phyloP scores from a whole-genome alignment of 2,113 vertebrate genomes.

The Turnix velox region DNA sequence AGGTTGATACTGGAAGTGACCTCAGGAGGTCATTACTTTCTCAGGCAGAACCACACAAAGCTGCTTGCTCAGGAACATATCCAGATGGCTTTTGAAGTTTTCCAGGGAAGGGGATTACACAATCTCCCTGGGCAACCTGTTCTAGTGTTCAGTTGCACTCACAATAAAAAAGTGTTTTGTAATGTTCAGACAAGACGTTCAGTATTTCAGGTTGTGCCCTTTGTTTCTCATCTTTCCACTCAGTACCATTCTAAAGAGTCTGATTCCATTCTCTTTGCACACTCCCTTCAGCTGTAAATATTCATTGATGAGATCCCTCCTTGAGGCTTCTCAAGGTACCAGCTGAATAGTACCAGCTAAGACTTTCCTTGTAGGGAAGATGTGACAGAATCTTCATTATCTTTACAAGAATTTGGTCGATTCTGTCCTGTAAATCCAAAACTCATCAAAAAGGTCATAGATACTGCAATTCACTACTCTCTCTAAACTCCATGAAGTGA shows the following conservation, averaged over 20 bases:
- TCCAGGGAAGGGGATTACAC: background rate
- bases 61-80: too few species aligned
- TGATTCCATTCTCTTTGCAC: background rate
- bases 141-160: background rate
- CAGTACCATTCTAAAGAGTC: background rate
- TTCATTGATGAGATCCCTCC: background rate
- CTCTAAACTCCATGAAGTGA: background rate
- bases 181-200: background rate
- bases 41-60: background rate
- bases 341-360: background rate
- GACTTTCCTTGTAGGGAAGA: background rate
- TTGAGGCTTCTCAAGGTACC: background rate
- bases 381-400: background rate
- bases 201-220: background rate
- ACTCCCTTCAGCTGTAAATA: background rate
- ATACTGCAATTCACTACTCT: background rate
- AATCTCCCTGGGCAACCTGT: background rate
- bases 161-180: background rate
- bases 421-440: background rate
- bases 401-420: fast-evolving
- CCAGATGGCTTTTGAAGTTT: background rate
- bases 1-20: background rate
- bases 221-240: background rate
- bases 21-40: background rate
- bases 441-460: background rate